Conservation (phyloP, 2,113 vertebrate genomes). For the Galeopterus variegatus region DNA sequence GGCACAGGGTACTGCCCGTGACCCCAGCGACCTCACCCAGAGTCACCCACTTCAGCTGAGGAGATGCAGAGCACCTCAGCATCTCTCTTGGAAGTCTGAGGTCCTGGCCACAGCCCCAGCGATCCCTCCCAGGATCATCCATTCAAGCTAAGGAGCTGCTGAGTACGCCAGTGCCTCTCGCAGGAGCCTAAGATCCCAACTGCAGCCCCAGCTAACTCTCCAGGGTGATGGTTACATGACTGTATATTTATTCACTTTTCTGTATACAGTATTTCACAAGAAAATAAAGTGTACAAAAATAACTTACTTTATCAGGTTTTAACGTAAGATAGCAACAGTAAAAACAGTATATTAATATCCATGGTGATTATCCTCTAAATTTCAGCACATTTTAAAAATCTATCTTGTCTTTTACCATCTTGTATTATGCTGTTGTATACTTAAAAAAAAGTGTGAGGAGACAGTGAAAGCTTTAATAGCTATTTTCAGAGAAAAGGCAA, state of each 20-base stretch:
- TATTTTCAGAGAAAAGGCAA: slow-evolving; percentile 20
- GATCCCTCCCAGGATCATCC: too few species aligned
- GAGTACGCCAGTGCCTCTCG: too few species aligned
- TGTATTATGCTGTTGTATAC: background rate
- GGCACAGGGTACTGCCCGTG: too few species aligned
- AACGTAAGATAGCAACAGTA: slow-evolving; percentile 3
- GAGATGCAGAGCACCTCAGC: too few species aligned
- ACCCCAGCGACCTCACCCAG: too few species aligned
- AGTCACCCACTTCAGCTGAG: too few species aligned
- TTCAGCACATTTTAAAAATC: slow-evolving; percentile 49
- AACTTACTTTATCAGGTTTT: slow-evolving; percentile 1
- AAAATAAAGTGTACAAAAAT: slow-evolving; percentile 36
- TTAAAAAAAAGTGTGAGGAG: background rate
- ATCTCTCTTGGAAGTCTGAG: too few species aligned
- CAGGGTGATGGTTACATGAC: background rate
- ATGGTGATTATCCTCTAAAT: background rate
- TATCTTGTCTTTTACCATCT: slow-evolving; percentile 19
- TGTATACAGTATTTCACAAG: background rate
- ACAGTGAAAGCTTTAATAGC: background rate
- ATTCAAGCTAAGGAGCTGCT: too few species aligned
- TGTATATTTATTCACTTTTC: slow-evolving; percentile 25
- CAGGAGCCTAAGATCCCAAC: too few species aligned
- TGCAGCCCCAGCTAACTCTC: background rate
- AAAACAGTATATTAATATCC: background rate
- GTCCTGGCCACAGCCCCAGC: too few species aligned